Evolutionary conservation across 2,888 invertebrate species (phyloP).

Genomic region (Glaucopsyche alexis): DNA sequence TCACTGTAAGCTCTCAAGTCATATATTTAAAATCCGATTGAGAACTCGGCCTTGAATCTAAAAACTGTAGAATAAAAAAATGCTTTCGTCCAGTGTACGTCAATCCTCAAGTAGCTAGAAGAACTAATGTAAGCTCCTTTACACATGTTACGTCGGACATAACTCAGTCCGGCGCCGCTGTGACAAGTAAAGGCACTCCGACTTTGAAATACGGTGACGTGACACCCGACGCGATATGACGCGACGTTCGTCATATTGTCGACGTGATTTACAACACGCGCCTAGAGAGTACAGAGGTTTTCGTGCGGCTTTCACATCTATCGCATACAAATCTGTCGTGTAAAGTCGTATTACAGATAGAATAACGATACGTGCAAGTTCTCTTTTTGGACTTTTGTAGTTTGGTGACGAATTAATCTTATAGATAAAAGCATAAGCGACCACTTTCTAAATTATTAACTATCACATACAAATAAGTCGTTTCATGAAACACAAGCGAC

Average conservation of each 20-base stretch:
- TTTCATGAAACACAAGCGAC: too few species aligned
- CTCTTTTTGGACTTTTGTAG: too few species aligned
- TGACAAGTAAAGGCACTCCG: conserved; percentile 34
- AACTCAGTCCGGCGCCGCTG: conserved; percentile 25
- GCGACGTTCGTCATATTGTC: conserved; percentile 16
- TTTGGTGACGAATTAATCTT: too few species aligned
- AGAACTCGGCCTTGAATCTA: too few species aligned
- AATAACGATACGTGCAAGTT: too few species aligned
- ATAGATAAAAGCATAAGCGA: too few species aligned
- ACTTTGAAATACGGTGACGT: conserved; percentile 32
- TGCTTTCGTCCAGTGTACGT: too few species aligned
- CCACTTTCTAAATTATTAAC: too few species aligned
- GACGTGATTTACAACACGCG: background rate
- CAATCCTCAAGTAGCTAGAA: background rate
- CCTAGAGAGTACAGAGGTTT: conserved; percentile 3
- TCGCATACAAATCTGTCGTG: background rate
- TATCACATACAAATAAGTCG: too few species aligned
- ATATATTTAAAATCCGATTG: too few species aligned
- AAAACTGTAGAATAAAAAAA: too few species aligned
- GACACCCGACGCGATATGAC: conserved; percentile 27
- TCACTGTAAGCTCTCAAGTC: too few species aligned
- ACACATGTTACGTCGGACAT: conserved; percentile 29
- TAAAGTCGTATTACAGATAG: background rate
- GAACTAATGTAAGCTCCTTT: conserved; percentile 13
- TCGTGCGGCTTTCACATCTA: background rate